Evolutionary conservation across 2,888 invertebrate genomes (phyloP).

Genomic region (Branchinecta sandiegonensis): DNA sequence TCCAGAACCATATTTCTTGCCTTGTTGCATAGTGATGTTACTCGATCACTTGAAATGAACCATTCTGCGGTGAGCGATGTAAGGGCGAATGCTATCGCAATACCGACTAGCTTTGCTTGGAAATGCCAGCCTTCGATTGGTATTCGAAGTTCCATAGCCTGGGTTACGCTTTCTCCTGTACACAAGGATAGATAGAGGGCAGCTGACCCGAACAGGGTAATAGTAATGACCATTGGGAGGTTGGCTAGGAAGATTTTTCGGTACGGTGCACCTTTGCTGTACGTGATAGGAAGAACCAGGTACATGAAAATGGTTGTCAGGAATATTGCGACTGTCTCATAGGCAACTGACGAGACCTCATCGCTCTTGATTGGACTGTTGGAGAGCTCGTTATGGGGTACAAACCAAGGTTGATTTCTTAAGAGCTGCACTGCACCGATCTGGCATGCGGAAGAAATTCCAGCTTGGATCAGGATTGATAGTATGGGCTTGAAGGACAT

Average conservation of each 20-base stretch:
- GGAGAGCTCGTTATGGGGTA: constrained; percentile 36
- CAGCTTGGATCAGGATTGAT: constrained; percentile 54
- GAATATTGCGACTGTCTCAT: constrained; percentile 67
- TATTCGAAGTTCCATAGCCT: too few relatives aligned
- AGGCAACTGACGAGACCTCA: constrained; percentile 44
- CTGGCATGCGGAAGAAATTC: constrained; percentile 46
- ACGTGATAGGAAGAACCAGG: constrained; percentile 57
- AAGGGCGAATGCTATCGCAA: too few relatives aligned
- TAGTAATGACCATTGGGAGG: constrained; percentile 18
- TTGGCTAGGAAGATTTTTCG: constrained; percentile 52
- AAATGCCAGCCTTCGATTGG: too few relatives aligned
- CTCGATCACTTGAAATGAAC: too few relatives aligned
- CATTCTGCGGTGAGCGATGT: too few relatives aligned
- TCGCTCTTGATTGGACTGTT: constrained; percentile 41
- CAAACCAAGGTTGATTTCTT: constrained; percentile 46
- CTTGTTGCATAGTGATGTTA: too few relatives aligned
- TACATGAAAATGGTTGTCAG: constrained; percentile 61
- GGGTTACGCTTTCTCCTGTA: too few relatives aligned
- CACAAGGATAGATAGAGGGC: too few relatives aligned
- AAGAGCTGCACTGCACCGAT: constrained; percentile 43
- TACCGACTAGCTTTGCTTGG: too few relatives aligned
- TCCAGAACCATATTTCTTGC: too few relatives aligned
- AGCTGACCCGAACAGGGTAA: too few relatives aligned
- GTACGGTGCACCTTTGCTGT: constrained; percentile 64
- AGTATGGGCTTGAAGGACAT: constrained; percentile 48